phyloP scores from a whole-genome alignment of 2,113 vertebrate species.

The Aegithalos caudatus region DNA sequence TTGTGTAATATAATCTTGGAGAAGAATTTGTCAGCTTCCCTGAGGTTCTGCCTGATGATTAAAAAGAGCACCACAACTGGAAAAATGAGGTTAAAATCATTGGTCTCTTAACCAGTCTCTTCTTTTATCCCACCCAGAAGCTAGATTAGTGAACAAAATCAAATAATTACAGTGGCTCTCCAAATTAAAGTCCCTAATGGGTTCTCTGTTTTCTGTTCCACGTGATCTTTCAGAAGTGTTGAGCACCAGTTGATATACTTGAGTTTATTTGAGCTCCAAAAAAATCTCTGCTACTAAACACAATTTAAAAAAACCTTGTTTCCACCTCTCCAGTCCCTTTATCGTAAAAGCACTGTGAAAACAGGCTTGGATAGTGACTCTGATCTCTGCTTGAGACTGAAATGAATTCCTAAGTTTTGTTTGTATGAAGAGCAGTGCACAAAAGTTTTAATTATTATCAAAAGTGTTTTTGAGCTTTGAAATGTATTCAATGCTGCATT shows the following conservation, averaged over 20 bases:
- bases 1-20: too few relatives aligned
- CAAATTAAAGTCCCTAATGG: neutral
- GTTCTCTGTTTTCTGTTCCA: neutral
- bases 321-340: neutral
- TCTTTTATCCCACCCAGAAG: neutral
- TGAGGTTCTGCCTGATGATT: neutral
- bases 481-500: neutral
- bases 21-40: neutral
- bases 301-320: neutral
- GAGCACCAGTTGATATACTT: neutral
- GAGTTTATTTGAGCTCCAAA: conserved; percentile 1
- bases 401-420: neutral
- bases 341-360: neutral
- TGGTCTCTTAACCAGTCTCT: neutral
- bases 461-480: conserved; percentile 28
- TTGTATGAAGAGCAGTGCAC: neutral
- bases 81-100: neutral
- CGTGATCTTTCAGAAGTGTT: conserved; percentile 1
- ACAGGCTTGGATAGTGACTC: neutral
- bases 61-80: neutral
- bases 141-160: neutral
- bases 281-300: neutral
- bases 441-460: conserved; percentile 9
- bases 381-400: neutral
- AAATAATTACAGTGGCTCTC: neutral